phyloP scores from a whole-genome alignment of 2,113 vertebrate species.

The Dasyprocta punctata region DNA sequence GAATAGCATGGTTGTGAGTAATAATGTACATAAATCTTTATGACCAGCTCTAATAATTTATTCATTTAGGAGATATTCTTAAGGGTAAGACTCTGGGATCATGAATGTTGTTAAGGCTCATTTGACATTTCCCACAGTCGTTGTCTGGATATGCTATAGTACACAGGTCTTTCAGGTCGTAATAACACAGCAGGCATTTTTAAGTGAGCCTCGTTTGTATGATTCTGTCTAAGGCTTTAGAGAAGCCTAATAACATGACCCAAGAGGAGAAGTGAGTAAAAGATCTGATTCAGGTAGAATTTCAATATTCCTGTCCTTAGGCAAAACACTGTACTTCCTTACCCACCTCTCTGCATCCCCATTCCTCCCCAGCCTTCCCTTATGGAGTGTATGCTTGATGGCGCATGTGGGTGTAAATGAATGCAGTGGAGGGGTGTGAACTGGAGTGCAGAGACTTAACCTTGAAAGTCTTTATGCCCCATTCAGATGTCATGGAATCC shows the following conservation, averaged over 20 bases:
- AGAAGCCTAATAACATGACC: background rate
- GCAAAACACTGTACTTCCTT: background rate
- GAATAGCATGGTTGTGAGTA: background rate
- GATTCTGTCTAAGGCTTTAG: background rate
- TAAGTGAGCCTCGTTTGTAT: background rate
- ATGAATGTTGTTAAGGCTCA: background rate
- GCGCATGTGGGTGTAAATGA: background rate
- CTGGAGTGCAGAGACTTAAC: background rate
- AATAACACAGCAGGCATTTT: background rate
- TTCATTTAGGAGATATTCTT: background rate
- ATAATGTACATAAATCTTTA: background rate
- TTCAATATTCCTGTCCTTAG: background rate
- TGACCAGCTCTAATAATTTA: background rate
- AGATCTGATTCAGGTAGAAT: background rate
- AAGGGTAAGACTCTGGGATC: background rate
- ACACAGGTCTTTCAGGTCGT: background rate
- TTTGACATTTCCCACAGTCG: background rate
- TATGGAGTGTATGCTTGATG: rapidly evolving
- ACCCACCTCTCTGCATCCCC: background rate
- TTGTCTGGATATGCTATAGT: background rate
- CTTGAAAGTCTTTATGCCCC: background rate
- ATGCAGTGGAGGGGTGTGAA: background rate
- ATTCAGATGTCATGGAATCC: background rate
- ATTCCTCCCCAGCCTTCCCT: background rate
- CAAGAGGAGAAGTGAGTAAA: background rate